Conservation (phyloP, 1,140 invertebrate genomes). For the Chrysoperla carnea region DNA sequence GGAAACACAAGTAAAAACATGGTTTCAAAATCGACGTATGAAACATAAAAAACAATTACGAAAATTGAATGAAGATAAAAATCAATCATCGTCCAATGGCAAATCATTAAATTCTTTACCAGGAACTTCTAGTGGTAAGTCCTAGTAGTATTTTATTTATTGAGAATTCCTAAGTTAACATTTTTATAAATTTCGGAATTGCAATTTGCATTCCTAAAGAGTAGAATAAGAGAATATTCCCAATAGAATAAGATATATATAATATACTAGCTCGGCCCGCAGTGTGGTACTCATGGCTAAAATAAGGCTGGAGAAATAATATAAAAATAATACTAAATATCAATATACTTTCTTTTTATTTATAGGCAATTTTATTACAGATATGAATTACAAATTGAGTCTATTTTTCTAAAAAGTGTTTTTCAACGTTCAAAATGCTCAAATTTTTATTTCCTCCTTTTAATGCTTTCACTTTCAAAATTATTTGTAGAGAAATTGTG, state of each 20-base stretch:
- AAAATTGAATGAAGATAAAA: constrained; percentile 39
- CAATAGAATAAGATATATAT: not conserved
- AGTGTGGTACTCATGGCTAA: not conserved
- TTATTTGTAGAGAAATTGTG: no score
- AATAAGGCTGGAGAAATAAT: no score
- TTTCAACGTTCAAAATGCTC: no score
- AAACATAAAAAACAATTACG: constrained; percentile 93
- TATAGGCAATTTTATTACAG: no score
- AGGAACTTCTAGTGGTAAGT: not conserved
- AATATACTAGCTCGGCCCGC: not conserved
- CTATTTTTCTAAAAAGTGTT: no score
- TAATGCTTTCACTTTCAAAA: no score
- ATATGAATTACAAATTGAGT: no score
- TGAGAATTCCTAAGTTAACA: not conserved
- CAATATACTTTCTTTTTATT: no score
- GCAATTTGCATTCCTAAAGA: no score
- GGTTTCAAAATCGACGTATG: constrained; percentile 96
- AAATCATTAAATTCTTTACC: not conserved
- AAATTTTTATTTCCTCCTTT: no score
- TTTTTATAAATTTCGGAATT: not conserved
- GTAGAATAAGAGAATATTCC: not conserved
- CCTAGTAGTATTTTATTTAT: no score
- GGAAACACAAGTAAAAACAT: constrained; percentile 96
- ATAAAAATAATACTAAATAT: no score
- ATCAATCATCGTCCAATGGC: constrained; percentile 1